Evolutionary conservation across 2,113 vertebrate species (phyloP).

Genomic region (Notothenia rossii): DNA sequence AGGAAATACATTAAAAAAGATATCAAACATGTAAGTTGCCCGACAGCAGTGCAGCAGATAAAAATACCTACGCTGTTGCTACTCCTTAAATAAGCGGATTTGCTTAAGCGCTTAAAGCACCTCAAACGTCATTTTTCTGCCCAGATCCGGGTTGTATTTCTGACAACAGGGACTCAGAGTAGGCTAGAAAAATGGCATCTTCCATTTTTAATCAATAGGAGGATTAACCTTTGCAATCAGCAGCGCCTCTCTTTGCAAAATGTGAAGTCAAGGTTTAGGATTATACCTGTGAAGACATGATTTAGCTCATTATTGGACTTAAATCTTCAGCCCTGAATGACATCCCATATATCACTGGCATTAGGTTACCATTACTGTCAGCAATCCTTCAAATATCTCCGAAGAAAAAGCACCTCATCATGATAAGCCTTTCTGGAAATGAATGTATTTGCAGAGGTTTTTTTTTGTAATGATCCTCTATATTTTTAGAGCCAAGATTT

Average conservation of each 20-base stretch:
- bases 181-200: constrained; percentile 48
- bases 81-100: constrained; percentile 23
- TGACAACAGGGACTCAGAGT: constrained; percentile 25
- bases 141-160: constrained; percentile 36
- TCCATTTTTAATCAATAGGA: constrained; percentile 63
- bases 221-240: constrained; percentile 68
- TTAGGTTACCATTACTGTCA: constrained; percentile 64
- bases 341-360: constrained; percentile 52
- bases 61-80: not conserved
- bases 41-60: constrained; percentile 9
- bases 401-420: constrained; percentile 55
- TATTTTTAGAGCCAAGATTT: constrained; percentile 49
- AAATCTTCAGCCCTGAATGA: constrained; percentile 55
- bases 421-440: constrained; percentile 54
- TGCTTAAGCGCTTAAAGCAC: constrained; percentile 2
- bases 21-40: not conserved
- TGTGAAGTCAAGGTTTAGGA: constrained; percentile 55
- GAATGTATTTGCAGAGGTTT: constrained; percentile 46
- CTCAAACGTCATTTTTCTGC: constrained; percentile 1
- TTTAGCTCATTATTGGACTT: constrained; percentile 68
- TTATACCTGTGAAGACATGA: constrained; percentile 60
- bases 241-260: constrained; percentile 42
- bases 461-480: constrained; percentile 43
- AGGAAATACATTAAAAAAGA: not conserved
- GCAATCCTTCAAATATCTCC: constrained; percentile 68